A percentile compares a stretch with the other conserved stretches of the same genome.
Conservation (phyloP, 2,113 vertebrate species). For the Anoura caudifer region DNA sequence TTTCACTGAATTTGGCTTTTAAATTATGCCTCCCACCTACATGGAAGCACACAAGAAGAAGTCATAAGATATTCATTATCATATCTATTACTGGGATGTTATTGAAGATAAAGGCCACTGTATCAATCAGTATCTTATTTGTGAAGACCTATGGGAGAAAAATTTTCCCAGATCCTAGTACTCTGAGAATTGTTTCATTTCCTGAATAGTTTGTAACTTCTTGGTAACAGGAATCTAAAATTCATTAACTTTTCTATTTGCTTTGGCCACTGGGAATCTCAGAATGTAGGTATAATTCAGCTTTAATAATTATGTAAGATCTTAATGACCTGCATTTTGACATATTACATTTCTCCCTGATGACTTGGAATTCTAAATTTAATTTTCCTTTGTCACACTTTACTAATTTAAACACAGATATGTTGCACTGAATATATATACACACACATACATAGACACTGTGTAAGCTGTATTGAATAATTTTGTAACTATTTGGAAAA, state of each 20-base stretch:
- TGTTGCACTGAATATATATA: constrained; percentile 45
- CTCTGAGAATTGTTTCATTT: not conserved
- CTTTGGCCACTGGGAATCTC: not conserved
- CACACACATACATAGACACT: not conserved
- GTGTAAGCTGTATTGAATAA: not conserved
- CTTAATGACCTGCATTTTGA: constrained; percentile 35
- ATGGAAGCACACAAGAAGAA: not conserved
- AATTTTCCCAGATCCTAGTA: not conserved
- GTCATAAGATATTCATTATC: not conserved
- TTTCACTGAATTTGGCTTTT: not conserved
- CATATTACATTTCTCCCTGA: constrained; percentile 35
- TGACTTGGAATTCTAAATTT: constrained; percentile 42
- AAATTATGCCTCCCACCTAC: not conserved
- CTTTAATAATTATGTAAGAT: constrained; percentile 14
- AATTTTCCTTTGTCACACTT: constrained; percentile 21
- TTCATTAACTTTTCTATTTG: not conserved
- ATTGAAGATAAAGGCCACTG: not conserved
- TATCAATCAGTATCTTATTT: not conserved
- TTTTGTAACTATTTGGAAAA: not conserved
- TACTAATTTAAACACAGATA: constrained; percentile 50
- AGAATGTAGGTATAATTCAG: not conserved
- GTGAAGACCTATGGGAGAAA: not conserved
- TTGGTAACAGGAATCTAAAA: not conserved
- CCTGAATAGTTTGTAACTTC: not conserved
- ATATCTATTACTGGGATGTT: not conserved